Evolutionary conservation across 2,888 invertebrate genomes (phyloP).

Genomic region (Heliothis peltigera): DNA sequence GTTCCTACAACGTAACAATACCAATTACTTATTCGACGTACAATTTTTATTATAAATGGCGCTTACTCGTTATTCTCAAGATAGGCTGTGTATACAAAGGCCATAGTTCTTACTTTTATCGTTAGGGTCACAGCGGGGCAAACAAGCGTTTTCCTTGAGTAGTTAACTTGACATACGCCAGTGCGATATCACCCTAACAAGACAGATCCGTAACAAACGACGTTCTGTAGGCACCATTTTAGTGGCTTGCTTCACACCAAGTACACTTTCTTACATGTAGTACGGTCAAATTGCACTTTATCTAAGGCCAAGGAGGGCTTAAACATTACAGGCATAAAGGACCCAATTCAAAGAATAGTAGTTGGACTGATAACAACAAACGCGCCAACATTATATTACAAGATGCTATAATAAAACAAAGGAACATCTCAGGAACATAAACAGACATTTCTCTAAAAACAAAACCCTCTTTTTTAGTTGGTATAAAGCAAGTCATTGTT

Average conservation of each 20-base stretch:
- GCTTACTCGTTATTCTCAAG: constrained; percentile 50
- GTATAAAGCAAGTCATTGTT: constrained; percentile 44
- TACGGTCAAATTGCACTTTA: constrained; percentile 29
- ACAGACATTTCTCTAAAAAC: background rate
- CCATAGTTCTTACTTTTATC: constrained; percentile 36
- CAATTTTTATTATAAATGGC: constrained; percentile 51
- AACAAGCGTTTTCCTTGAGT: background rate
- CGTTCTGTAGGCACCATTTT: constrained; percentile 54
- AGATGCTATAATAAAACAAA: background rate
- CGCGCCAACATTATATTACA: background rate
- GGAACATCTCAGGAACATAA: constrained; percentile 4
- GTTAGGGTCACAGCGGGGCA: constrained; percentile 11
- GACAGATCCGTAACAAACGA: constrained; percentile 7
- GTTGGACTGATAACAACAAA: background rate
- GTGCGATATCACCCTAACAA: constrained; percentile 17
- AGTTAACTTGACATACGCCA: background rate
- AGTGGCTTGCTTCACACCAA: constrained; percentile 51
- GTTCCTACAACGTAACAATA: constrained; percentile 59
- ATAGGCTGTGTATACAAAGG: constrained; percentile 49
- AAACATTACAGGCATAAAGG: background rate
- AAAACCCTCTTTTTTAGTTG: constrained; percentile 13
- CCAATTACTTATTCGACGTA: constrained; percentile 45
- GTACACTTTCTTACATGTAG: constrained; percentile 6
- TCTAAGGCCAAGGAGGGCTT: constrained; percentile 16
- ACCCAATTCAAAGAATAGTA: background rate